A percentile compares a stretch with the other conserved stretches of the same genome.
Evolutionary conservation across 1,140 invertebrate species (phyloP).

Genomic region (Ephestia elutella): DNA sequence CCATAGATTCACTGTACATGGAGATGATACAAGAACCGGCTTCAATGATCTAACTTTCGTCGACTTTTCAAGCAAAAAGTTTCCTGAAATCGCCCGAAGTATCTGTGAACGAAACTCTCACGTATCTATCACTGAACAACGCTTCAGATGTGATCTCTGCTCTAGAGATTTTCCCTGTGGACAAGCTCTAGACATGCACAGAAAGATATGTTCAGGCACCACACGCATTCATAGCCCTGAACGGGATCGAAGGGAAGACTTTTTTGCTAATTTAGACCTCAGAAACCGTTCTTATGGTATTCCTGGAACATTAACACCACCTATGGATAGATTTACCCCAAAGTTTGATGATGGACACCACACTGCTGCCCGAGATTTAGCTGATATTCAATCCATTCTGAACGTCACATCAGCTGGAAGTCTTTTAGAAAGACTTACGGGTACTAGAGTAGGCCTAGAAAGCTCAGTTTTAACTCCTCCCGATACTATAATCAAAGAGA

Average conservation of each 20-base stretch:
- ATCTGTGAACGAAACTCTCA: slow-evolving; percentile 82
- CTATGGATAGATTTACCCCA: slow-evolving; percentile 58
- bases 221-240: slow-evolving; percentile 61
- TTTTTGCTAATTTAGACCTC: slow-evolving; percentile 86
- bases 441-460: slow-evolving; percentile 55
- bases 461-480: slow-evolving; percentile 55
- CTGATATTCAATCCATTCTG: slow-evolving; percentile 89
- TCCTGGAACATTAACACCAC: slow-evolving; percentile 68
- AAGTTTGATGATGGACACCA: slow-evolving; percentile 58
- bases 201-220: slow-evolving; percentile 71
- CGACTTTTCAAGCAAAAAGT: slow-evolving; percentile 86
- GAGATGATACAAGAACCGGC: slow-evolving; percentile 73
- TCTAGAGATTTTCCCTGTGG: slow-evolving; percentile 83
- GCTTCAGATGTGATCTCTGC: slow-evolving; percentile 84
- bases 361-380: slow-evolving; percentile 79
- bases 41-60: slow-evolving; percentile 86
- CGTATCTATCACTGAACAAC: slow-evolving; percentile 77
- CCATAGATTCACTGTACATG: slow-evolving; percentile 78
- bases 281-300: slow-evolving; percentile 77
- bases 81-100: slow-evolving; percentile 82
- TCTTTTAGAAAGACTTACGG: slow-evolving; percentile 75
- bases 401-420: slow-evolving; percentile 81
- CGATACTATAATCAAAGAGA: slow-evolving; percentile 53
- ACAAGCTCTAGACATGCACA: slow-evolving; percentile 81
- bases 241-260: slow-evolving; percentile 80